Conservation (phyloP, 2,888 invertebrate species). For the Saturnia pavonia region DNA sequence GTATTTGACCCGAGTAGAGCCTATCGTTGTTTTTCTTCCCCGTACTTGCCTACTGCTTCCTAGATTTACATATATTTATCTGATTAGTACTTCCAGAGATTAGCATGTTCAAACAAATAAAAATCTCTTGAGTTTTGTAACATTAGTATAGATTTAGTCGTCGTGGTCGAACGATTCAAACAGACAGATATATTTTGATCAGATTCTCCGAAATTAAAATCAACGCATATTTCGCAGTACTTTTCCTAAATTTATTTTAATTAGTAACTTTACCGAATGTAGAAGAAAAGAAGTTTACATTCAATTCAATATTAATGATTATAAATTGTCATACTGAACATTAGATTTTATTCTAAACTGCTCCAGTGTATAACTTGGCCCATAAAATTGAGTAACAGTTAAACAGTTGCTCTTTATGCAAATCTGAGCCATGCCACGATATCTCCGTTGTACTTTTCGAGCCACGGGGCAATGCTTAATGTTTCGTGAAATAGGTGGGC, state of each 20-base stretch:
- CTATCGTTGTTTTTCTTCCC: no score
- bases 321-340: not conserved
- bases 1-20: no score
- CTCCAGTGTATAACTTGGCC: constrained; percentile 40
- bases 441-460: constrained; percentile 33
- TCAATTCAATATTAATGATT: not conserved
- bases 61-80: no score
- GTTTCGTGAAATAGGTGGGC: constrained; percentile 2
- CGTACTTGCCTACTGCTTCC: no score
- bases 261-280: not conserved
- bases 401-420: constrained; percentile 72
- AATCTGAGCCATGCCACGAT: constrained; percentile 68
- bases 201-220: no score
- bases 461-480: constrained; percentile 17
- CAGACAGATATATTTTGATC: no score
- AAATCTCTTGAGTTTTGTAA: no score
- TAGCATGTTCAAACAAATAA: no score
- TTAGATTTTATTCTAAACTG: constrained; percentile 31
- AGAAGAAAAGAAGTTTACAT: not conserved
- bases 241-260: not conserved
- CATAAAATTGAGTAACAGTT: constrained; percentile 47
- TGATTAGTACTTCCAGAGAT: no score
- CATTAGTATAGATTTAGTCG: no score
- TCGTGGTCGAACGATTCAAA: no score
- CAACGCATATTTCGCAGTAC: no score